Evolutionary conservation across 2,888 invertebrate genomes (phyloP), one percentile per base, ranked within the genome.

Genomic region (Drosophila formosana): DNA sequence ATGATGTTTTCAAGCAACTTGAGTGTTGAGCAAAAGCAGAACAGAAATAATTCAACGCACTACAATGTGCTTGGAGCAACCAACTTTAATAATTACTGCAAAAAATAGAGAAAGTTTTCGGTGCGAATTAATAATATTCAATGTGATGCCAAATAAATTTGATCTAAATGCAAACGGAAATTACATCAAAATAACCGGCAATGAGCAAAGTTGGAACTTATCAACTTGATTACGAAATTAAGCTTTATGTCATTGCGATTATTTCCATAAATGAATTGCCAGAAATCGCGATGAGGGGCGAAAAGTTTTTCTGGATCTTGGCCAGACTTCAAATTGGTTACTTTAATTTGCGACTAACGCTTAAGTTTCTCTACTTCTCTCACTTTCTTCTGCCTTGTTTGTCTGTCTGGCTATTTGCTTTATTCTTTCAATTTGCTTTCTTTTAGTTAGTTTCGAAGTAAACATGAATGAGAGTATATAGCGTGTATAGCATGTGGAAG

Each of bases 391-490:
- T 45, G 7, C 6, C 13, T 13, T 41, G 30, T 41, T 23, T 25
- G 8, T 28, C 32, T 45, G 57, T n/a, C 53, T 37, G 41, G 47
- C 47, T 63, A 49, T 77, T 80, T 67, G 70, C 52, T 75, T 71
- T 80, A 75, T 80, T 72, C 53, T 71, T 70, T 74, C 72, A 85
- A 64, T 75, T 82, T 66, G 43, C 62, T 58, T 63, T 70, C 64
- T 49, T 56, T 58, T 4, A 66, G 80, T 75, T 79, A 68, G 85
- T 73, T 77, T 51, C 47, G 30, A 79, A 72, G 80, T 76, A 76
- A 79, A 74, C 82, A 70, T 69, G 66, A 34, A 32, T 25, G 37
- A 37, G 37, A 37, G 37, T n/a, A n/a, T 37, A 32, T 32, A 32
- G 32, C 9, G 2, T 49, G 13, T 75, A 68, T 63, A 53, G 63